Evolutionary conservation across 1,140 invertebrate species (phyloP).

Genomic region (Augochlora pura): DNA sequence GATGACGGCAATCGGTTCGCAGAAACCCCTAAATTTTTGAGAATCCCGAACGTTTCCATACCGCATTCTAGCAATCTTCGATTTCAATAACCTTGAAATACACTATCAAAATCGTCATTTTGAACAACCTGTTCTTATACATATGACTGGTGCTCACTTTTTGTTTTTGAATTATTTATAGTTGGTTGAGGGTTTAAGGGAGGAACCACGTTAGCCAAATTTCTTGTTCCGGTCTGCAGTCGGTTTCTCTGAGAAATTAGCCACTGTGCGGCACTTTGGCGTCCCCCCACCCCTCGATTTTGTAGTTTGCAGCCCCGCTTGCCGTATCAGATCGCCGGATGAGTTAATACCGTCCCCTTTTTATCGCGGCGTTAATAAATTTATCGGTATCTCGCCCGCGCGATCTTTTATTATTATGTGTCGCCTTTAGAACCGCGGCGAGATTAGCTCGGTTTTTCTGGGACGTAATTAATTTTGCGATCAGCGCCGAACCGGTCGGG

Average conservation of each 20-base stretch:
- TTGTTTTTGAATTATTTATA: no score
- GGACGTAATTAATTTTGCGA: not conserved
- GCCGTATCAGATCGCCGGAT: constrained; percentile 28
- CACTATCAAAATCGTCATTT: no score
- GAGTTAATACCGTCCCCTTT: constrained; percentile 24
- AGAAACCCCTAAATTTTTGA: no score
- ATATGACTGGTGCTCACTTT: no score
- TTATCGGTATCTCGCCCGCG: constrained; percentile 8
- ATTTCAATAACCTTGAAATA: no score
- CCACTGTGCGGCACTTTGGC: constrained; percentile 20
- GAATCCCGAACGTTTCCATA: no score
- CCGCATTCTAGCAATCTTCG: no score
- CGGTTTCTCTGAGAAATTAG: constrained; percentile 6
- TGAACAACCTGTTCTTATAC: no score
- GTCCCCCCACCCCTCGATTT: constrained; percentile 38
- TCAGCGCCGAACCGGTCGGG: not conserved
- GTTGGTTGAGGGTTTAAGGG: no score
- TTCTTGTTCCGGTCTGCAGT: no score
- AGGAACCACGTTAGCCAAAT: no score
- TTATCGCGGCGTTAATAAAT: constrained; percentile 37
- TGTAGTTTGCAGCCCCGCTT: constrained; percentile 41
- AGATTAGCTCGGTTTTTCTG: constrained; percentile 2
- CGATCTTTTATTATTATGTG: constrained; percentile 12
- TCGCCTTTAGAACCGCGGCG: not conserved
- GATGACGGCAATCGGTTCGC: no score